Evolutionary conservation across 2,113 vertebrate species (phyloP).

Genomic region (Eclectus roratus): DNA sequence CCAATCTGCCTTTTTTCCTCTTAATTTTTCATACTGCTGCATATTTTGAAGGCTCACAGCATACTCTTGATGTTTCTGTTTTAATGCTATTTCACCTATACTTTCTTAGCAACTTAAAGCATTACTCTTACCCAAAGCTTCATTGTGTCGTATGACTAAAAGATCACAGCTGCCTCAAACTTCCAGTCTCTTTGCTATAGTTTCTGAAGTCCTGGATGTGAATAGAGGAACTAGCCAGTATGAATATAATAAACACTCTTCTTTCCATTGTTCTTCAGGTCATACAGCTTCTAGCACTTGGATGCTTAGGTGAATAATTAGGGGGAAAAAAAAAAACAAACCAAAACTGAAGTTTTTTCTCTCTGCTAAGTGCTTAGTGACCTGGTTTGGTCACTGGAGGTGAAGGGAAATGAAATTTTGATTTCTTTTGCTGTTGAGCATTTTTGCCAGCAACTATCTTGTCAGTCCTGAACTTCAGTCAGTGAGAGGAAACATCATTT

Average conservation of each 20-base stretch:
- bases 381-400: conserved; percentile 19
- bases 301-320: neutral
- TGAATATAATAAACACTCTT: neutral
- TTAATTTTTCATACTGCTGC: conserved; percentile 13
- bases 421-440: neutral
- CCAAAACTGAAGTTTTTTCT: neutral
- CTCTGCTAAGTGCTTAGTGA: neutral
- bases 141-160: neutral
- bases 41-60: conserved; percentile 12
- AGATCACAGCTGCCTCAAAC: neutral
- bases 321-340: rapidly evolving
- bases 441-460: neutral
- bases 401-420: neutral
- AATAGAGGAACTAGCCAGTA: conserved; percentile 4
- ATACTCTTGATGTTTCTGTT: neutral
- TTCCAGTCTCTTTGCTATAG: neutral
- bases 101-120: neutral
- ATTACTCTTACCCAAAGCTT: neutral
- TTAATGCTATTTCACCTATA: neutral
- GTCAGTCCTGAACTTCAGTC: neutral
- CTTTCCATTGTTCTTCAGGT: neutral
- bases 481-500: neutral
- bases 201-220: neutral
- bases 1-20: neutral
- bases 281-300: neutral